Conservation (phyloP, 2,888 invertebrate species). For the Hipparchia sbordonii region DNA sequence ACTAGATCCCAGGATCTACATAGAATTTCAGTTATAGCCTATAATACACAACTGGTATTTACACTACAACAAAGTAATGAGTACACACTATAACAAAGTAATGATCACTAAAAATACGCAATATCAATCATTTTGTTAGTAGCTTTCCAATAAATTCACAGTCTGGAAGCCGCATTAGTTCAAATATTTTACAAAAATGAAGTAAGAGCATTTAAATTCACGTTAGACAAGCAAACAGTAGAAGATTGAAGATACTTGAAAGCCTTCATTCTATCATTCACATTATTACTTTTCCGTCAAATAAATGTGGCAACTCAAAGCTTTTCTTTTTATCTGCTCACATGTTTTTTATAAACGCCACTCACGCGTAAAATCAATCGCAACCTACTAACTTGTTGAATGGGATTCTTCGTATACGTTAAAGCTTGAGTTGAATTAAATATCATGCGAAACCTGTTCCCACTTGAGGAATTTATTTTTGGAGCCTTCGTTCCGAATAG, state of each 20-base stretch:
- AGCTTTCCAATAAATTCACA: not conserved
- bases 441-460: constrained; percentile 1
- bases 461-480: not conserved
- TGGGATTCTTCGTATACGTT: constrained; percentile 14
- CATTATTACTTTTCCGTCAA: constrained; percentile 29
- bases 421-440: constrained; percentile 13
- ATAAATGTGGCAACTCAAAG: constrained; percentile 16
- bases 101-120: not conserved
- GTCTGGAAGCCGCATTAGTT: not conserved
- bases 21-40: not conserved
- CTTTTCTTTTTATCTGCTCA: constrained; percentile 7
- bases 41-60: not conserved
- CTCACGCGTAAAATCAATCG: constrained; percentile 31
- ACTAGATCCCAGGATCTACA: not conserved
- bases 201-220: not conserved
- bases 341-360: constrained; percentile 24
- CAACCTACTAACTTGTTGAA: constrained; percentile 17
- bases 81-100: not conserved
- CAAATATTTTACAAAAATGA: no score
- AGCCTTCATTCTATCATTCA: not conserved
- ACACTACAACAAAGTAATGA: not conserved
- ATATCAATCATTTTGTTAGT: not conserved
- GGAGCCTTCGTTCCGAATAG: no score
- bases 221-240: constrained; percentile 1
- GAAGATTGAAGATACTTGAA: not conserved